Conservation (phyloP, 2,888 invertebrate genomes). For the Chalcosyrphus nemorum region DNA sequence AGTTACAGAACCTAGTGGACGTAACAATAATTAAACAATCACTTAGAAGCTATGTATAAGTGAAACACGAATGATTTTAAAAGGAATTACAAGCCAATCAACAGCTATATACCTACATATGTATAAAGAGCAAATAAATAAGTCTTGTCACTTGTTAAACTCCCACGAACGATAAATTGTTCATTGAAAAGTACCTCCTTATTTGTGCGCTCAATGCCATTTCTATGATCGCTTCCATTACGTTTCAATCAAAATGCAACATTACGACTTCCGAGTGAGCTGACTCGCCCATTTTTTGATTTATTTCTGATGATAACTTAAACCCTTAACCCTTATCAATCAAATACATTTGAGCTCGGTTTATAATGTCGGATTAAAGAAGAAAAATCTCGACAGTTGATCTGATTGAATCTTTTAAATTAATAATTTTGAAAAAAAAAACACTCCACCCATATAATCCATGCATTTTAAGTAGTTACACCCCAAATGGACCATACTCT, state of each 20-base stretch:
- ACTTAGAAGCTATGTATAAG: no score
- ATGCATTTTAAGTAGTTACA: constrained; percentile 7
- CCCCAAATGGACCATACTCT: not conserved
- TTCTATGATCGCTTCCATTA: not conserved
- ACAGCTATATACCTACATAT: no score
- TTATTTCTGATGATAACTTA: not conserved
- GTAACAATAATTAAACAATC: no score
- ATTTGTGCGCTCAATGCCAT: not conserved
- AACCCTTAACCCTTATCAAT: not conserved
- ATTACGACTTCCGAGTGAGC: not conserved
- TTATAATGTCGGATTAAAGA: not conserved
- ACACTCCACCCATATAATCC: constrained; percentile 20
- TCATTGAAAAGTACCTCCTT: not conserved
- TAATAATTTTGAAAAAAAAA: constrained; percentile 22
- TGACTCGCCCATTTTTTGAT: not conserved
- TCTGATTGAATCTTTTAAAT: constrained; percentile 15
- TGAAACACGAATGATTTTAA: no score
- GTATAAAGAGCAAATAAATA: no score
- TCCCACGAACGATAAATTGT: not conserved
- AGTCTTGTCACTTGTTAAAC: not conserved
- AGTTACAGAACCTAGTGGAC: no score
- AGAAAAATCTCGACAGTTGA: not conserved
- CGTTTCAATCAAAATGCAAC: not conserved
- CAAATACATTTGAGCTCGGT: not conserved
- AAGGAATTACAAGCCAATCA: no score